Conservation (phyloP, 1,140 invertebrate species). For the Camponotus floridanus region DNA sequence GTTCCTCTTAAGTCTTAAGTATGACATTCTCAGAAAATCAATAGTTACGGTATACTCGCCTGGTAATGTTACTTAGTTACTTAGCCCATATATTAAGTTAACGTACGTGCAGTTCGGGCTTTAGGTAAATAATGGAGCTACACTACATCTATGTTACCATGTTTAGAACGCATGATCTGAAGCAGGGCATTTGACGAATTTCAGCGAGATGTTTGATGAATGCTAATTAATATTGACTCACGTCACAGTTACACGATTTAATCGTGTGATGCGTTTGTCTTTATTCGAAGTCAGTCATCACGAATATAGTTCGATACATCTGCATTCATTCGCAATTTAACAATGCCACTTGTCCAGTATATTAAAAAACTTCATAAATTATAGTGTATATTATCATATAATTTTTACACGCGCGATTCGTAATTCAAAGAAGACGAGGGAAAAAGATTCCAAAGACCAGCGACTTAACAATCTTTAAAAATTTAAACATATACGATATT, state of each 20-base stretch:
- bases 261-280: conserved; percentile 25
- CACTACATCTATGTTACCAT: not conserved
- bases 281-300: not conserved
- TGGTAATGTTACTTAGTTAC: conserved; percentile 38
- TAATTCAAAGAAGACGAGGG: not conserved
- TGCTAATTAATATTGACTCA: conserved; percentile 58
- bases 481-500: not conserved
- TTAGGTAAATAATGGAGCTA: conserved; percentile 47
- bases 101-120: conserved; percentile 2
- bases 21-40: conserved; percentile 45
- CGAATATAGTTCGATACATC: conserved; percentile 7
- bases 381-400: not conserved
- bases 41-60: conserved; percentile 7
- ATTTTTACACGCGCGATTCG: not conserved
- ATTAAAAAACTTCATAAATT: not conserved
- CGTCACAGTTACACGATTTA: conserved; percentile 24
- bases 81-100: conserved; percentile 33
- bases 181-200: conserved; percentile 26
- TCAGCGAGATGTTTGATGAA: conserved; percentile 48
- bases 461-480: not conserved
- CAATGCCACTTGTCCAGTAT: not conserved
- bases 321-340: not conserved
- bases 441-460: not conserved
- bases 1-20: conserved; percentile 25
- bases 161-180: conserved; percentile 29